phyloP scores from a whole-genome alignment of 2,797 vertebrate species.

The Pangasius larnaudii region DNA sequence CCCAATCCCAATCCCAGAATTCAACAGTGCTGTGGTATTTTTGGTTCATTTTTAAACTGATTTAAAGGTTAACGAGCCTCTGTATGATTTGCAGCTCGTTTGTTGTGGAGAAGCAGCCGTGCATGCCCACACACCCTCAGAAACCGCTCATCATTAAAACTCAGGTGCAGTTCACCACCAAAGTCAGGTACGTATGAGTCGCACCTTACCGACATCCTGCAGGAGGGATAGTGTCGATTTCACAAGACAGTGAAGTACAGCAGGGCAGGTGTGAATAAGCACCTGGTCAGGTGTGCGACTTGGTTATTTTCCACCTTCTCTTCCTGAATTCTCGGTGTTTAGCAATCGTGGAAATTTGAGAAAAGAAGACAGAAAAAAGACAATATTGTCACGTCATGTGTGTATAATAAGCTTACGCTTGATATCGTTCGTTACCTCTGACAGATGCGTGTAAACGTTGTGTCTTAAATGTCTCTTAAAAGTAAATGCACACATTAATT shows the following conservation, averaged over 20 bases:
- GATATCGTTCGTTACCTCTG: not conserved
- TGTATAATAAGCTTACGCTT: not conserved
- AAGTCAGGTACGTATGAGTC: conserved; percentile 84
- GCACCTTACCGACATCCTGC: not conserved
- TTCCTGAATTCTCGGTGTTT: not conserved
- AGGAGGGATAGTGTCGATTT: not conserved
- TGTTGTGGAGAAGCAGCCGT: conserved; percentile 95
- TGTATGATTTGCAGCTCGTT: conserved; percentile 82
- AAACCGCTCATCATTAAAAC: conserved; percentile 96
- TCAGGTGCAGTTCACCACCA: conserved; percentile 94
- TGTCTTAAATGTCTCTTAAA: no score
- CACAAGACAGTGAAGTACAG: not conserved
- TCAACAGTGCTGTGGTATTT: no score
- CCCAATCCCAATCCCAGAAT: not conserved
- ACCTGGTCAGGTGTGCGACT: not conserved
- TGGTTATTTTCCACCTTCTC: not conserved
- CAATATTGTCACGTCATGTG: not conserved
- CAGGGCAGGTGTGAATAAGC: not conserved
- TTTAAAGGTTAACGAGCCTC: not conserved
- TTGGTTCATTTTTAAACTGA: no score
- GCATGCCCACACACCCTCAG: conserved; percentile 96
- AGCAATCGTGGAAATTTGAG: not conserved
- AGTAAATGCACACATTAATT: no score
- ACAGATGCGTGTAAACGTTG: not conserved
- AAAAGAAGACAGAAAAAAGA: not conserved